These are phyloP conservation scores for Paelopatides confundens DNA, from an alignment of 53 echinoderm and acorn worm genomes.

Conservation along the genomic window DNA sequence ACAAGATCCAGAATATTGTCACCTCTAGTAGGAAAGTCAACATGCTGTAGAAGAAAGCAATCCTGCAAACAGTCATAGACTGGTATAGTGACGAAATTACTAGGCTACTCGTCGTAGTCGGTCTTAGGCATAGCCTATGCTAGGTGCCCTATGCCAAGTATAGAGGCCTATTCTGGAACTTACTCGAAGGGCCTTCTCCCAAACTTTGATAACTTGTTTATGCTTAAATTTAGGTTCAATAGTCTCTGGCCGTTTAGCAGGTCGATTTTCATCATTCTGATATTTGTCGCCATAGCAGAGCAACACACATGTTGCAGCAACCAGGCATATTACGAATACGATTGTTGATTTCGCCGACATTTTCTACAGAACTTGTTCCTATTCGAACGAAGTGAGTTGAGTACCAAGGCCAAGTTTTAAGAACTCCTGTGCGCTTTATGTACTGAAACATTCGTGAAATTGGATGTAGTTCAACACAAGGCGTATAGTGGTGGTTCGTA, in stretches of 20 bases:
- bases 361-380: not conserved
- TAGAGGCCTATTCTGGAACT: too few species aligned
- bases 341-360: not conserved
- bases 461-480: not conserved
- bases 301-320: not conserved
- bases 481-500: not conserved
- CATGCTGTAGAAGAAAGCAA: too few species aligned
- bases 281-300: not conserved
- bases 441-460: slow-evolving; percentile 9
- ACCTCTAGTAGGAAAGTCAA: too few species aligned
- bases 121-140: too few species aligned
- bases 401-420: not conserved
- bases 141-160: too few species aligned
- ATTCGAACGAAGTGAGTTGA: too few species aligned
- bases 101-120: too few species aligned
- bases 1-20: too few species aligned
- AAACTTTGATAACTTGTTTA: slow-evolving; percentile 77
- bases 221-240: slow-evolving; percentile 64
- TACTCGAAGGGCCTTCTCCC: slow-evolving; percentile 91
- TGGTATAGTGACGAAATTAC: too few species aligned
- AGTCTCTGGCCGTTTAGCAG: not conserved
- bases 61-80: too few species aligned
- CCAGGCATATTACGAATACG: not conserved
- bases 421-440: not conserved
- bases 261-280: not conserved